Base-by-base conservation (phyloP, 2,888 invertebrate genomes). In the Cryptus viduatorius region DNA sequence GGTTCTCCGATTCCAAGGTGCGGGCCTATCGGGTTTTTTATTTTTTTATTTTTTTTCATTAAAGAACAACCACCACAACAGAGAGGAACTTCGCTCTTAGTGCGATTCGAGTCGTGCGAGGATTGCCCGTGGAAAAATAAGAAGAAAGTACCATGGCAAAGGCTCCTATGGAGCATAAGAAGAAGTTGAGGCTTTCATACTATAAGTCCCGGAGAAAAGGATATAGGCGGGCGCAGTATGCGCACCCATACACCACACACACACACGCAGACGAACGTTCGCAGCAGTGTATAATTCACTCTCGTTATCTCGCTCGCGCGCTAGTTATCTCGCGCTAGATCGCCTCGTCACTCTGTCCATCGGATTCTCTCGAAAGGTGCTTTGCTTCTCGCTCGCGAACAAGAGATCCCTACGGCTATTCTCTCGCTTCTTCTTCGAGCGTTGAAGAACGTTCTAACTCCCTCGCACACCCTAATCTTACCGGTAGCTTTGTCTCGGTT, bases 311-410 rank as follows among this genome's bases (percentile, higher is more conserved):
- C 83, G 65, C 83, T 84, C 73, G 29, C 50, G 65, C 67, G 69
- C 73, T 85, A 71, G 85, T 89, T 87, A 88, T 89, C 87, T 87
- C 86, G 75, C 78, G 83, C 77, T 77, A 83, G 76, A 86, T 83
- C 86, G 79, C 82, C 84, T 84, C 84, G 78, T 86, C 82, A 84
- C 82, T 84, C 80, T 73, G 83, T 83, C 73, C 79, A 83, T 84
- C 81, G 73, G 61, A 44, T 46, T 71, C 53, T 69, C 61, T 48
- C 42, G 67, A 29, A 14, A 61, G 61, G 61, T 29, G 31, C 61
- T 31, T 48, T 61, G 61, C 65, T 44, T 65, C 67, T 56, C 61
- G 61, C 61, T 61, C 65, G 8, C 46, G 56, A 56, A 78, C 50
- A 48, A 67, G 67, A 68, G 53, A 65, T 24, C 69, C 80, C 56